These are phyloP conservation scores for Oncorhynchus nerka DNA, from an alignment of 2,113 vertebrate genomes.

Conservation along the genomic window DNA sequence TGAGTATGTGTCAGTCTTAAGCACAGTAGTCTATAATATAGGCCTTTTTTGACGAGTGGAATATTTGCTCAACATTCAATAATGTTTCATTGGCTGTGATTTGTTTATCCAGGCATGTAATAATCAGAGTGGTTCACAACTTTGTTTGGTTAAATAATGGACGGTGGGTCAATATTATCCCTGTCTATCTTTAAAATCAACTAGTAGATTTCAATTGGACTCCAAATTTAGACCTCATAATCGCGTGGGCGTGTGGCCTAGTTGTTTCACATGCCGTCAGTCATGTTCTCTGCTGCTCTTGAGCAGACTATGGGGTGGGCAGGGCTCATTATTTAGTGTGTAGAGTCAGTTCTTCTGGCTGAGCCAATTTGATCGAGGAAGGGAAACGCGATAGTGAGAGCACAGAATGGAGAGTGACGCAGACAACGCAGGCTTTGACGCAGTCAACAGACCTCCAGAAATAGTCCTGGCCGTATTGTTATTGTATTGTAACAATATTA, in stretches of 20 bases:
- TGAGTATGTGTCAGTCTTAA: background rate
- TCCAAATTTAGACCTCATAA: constrained; percentile 62
- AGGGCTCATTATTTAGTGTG: constrained; percentile 73
- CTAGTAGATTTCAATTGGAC: constrained; percentile 67
- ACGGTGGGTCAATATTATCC: constrained; percentile 64
- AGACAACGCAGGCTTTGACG: constrained; percentile 83
- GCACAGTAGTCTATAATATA: background rate
- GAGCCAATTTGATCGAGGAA: constrained; percentile 73
- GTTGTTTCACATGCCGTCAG: constrained; percentile 60
- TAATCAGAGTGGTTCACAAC: background rate
- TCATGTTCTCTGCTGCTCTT: constrained; percentile 51
- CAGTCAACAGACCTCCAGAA: constrained; percentile 74
- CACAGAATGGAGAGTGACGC: constrained; percentile 82
- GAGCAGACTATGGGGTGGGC: constrained; percentile 35
- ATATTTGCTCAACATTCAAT: background rate
- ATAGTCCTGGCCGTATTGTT: constrained; percentile 74
- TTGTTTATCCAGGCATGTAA: background rate
- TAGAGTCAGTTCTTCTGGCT: constrained; percentile 76
- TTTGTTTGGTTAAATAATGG: constrained; percentile 25
- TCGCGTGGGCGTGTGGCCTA: constrained; percentile 47
- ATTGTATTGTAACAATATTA: constrained; percentile 45
- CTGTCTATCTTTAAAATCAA: constrained; percentile 63
- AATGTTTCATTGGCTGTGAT: background rate
- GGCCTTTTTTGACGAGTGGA: background rate
- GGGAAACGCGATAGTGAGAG: constrained; percentile 78